These are phyloP conservation scores for Alloscopus bannaensis DNA, from an alignment of 2,888 invertebrate species.

Conservation along the genomic window DNA sequence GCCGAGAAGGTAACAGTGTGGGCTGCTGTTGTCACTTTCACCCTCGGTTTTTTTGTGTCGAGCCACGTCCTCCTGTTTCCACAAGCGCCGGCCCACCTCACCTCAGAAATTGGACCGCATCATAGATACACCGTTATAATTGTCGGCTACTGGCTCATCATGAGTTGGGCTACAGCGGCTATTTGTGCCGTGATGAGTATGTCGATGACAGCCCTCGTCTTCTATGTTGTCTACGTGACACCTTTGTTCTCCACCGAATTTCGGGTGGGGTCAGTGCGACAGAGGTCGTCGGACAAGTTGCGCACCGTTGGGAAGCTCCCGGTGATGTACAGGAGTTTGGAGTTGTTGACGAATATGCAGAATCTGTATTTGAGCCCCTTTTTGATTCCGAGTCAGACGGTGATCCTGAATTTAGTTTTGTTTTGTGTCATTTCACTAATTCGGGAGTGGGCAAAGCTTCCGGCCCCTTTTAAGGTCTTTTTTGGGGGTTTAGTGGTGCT, in stretches of 20 bases:
- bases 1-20: neutral
- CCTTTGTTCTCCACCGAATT: constrained; percentile 32
- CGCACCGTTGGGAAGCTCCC: constrained; percentile 29
- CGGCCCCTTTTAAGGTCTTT: neutral
- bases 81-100: constrained; percentile 9
- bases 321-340: constrained; percentile 26
- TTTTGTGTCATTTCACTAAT: constrained; percentile 42
- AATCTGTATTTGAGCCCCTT: constrained; percentile 4
- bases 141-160: neutral
- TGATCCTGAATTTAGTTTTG: constrained; percentile 8
- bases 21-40: neutral
- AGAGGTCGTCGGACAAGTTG: constrained; percentile 7
- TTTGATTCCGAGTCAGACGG: constrained; percentile 27
- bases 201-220: neutral
- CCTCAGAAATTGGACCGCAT: constrained; percentile 25
- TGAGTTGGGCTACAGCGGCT: neutral
- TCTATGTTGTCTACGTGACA: neutral
- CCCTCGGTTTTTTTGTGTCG: neutral
- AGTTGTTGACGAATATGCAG: constrained; percentile 26
- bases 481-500: neutral
- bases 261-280: constrained; percentile 6
- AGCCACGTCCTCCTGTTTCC: constrained; percentile 25
- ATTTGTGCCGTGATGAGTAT: neutral
- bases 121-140: neutral
- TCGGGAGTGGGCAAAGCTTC: constrained; percentile 10